phyloP scores from a whole-genome alignment of 2,888 invertebrate genomes.

The Geophilus truncorum region DNA sequence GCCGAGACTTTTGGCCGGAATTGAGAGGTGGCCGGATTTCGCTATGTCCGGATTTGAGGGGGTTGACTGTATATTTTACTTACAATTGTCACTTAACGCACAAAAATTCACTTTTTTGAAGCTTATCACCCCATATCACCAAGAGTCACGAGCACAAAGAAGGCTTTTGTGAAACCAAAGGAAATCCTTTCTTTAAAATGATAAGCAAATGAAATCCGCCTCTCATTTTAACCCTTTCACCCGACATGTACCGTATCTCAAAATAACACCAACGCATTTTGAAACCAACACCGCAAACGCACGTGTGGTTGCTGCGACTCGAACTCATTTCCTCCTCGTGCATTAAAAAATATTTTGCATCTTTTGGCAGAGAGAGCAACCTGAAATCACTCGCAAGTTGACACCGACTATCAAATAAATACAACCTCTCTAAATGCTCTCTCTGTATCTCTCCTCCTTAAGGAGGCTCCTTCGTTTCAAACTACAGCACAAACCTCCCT shows the following conservation, averaged over 20 bases:
- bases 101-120: too few species aligned
- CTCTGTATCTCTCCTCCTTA: slow-evolving; percentile 12
- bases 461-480: slow-evolving; percentile 3
- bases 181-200: too few species aligned
- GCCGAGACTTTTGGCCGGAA: too few species aligned
- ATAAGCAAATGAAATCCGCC: not conserved
- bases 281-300: not conserved
- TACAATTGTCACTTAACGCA: too few species aligned
- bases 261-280: not conserved
- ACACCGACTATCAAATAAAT: not conserved
- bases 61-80: too few species aligned
- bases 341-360: slow-evolving; percentile 21
- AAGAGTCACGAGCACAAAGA: too few species aligned
- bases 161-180: too few species aligned
- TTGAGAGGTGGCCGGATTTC: too few species aligned
- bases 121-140: too few species aligned
- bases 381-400: not conserved
- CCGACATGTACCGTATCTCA: not conserved
- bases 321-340: not conserved
- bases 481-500: not conserved
- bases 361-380: not conserved
- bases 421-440: not conserved
- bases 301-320: not conserved
- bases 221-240: not conserved
- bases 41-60: too few species aligned